Evolutionary conservation across 1,140 invertebrate genomes (phyloP).

Genomic region (Ostrea edulis): DNA sequence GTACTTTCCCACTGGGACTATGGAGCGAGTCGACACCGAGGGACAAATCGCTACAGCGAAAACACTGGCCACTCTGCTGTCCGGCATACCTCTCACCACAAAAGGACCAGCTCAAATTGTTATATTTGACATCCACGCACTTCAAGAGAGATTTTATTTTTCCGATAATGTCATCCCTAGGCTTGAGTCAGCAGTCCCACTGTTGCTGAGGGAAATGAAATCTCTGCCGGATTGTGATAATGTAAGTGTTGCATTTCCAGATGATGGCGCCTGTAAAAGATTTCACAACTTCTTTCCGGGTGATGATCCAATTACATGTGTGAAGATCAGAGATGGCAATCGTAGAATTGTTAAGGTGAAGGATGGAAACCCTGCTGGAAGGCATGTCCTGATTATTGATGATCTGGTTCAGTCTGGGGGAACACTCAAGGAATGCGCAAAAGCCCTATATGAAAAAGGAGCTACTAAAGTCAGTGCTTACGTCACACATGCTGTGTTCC

Average conservation of each 20-base stretch:
- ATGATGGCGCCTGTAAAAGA: slow-evolving; percentile 79
- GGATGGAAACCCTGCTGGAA: slow-evolving; percentile 76
- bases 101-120: slow-evolving; percentile 79
- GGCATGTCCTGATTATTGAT: slow-evolving; percentile 79
- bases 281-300: slow-evolving; percentile 75
- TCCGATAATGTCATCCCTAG: slow-evolving; percentile 68
- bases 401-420: slow-evolving; percentile 79
- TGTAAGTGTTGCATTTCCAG: slow-evolving; percentile 77
- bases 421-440: slow-evolving; percentile 77
- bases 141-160: slow-evolving; percentile 80
- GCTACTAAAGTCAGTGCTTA: slow-evolving; percentile 75
- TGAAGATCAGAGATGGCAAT: slow-evolving; percentile 76
- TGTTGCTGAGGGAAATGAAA: slow-evolving; percentile 70
- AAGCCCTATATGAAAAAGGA: slow-evolving; percentile 74
- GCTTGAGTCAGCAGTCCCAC: slow-evolving; percentile 76
- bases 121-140: slow-evolving; percentile 79
- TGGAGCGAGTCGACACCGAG: slow-evolving; percentile 79
- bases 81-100: slow-evolving; percentile 76
- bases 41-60: slow-evolving; percentile 80
- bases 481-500: slow-evolving; percentile 79
- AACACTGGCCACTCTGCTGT: slow-evolving; percentile 78
- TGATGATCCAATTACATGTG: slow-evolving; percentile 74
- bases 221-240: slow-evolving; percentile 62
- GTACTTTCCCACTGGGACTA: slow-evolving; percentile 80
- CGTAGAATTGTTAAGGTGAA: slow-evolving; percentile 76